Conservation (phyloP, 1,140 invertebrate genomes). For the Atopsyche davidsoni region DNA sequence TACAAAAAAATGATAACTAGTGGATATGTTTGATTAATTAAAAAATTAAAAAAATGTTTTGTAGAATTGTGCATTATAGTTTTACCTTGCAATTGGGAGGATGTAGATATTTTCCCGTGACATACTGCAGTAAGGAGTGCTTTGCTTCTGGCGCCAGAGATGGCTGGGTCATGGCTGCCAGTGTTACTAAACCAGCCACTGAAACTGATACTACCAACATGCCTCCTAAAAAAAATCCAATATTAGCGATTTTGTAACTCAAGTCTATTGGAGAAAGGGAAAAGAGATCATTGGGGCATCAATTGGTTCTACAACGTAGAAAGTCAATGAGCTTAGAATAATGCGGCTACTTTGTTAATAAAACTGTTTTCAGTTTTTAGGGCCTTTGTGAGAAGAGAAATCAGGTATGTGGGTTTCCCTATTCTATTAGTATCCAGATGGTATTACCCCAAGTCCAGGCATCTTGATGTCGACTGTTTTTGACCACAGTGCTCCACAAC, state of each 20-base stretch:
- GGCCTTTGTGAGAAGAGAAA: no score
- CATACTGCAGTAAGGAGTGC: constrained; percentile 81
- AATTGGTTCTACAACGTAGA: no score
- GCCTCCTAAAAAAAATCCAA: constrained; percentile 52
- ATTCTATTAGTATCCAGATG: constrained; percentile 2
- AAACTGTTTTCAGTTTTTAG: no score
- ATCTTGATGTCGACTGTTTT: constrained; percentile 78
- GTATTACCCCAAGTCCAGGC: constrained; percentile 78
- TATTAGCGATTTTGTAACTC: no score
- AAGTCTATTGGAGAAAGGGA: no score
- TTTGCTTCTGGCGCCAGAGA: constrained; percentile 79
- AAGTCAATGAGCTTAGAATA: background rate
- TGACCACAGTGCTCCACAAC: constrained; percentile 82
- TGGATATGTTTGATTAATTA: no score
- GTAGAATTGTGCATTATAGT: background rate
- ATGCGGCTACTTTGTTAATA: background rate
- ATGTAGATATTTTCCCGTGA: constrained; percentile 84
- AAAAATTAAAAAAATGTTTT: background rate
- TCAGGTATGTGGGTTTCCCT: no score
- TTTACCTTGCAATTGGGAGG: constrained; percentile 80
- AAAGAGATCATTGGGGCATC: no score
- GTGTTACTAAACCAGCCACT: constrained; percentile 75
- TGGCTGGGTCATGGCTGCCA: constrained; percentile 81
- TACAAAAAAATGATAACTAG: no score
- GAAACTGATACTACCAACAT: constrained; percentile 82